Evolutionary conservation across 2,888 invertebrate genomes (phyloP).

Genomic region (Drosophila maculinotata): DNA sequence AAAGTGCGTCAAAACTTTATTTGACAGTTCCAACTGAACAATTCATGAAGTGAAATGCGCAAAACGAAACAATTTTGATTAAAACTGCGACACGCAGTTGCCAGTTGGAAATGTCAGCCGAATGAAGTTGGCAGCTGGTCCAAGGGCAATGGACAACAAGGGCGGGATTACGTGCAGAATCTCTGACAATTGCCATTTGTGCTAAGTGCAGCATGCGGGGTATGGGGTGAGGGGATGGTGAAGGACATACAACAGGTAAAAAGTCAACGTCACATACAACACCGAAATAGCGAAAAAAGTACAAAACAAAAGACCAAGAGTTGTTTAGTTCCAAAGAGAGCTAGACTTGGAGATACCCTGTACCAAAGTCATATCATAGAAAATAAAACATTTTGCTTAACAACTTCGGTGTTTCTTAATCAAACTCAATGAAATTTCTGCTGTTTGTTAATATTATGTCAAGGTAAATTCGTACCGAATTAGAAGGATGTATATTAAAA

Average conservation of each 20-base stretch:
- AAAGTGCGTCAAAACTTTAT: conserved; percentile 75
- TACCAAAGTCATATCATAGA: background rate
- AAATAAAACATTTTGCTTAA: too few species aligned
- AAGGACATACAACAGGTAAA: conserved; percentile 18
- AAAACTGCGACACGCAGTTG: conserved; percentile 69
- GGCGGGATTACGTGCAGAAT: conserved; percentile 45
- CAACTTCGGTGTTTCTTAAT: too few species aligned
- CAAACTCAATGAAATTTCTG: too few species aligned
- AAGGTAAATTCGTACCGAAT: too few species aligned
- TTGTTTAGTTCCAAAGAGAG: background rate
- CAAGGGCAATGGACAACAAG: background rate
- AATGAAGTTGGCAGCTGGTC: conserved; percentile 44
- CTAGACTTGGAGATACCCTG: background rate
- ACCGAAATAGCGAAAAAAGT: conserved; percentile 8
- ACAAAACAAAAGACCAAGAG: conserved; percentile 14
- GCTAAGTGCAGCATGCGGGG: conserved; percentile 38
- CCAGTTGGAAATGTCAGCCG: conserved; percentile 38
- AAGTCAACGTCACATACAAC: conserved; percentile 17
- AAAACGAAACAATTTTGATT: conserved; percentile 77
- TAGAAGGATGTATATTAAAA: too few species aligned
- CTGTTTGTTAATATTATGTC: too few species aligned
- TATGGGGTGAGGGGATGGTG: background rate
- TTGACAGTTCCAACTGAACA: conserved; percentile 79
- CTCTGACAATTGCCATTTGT: conserved; percentile 66
- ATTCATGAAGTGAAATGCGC: conserved; percentile 66